Percentiles rank a stretch among this genome's conserved stretches.
Evolutionary conservation across 2,797 vertebrate species (phyloP).

Genomic region (Chromobotia macracanthus): DNA sequence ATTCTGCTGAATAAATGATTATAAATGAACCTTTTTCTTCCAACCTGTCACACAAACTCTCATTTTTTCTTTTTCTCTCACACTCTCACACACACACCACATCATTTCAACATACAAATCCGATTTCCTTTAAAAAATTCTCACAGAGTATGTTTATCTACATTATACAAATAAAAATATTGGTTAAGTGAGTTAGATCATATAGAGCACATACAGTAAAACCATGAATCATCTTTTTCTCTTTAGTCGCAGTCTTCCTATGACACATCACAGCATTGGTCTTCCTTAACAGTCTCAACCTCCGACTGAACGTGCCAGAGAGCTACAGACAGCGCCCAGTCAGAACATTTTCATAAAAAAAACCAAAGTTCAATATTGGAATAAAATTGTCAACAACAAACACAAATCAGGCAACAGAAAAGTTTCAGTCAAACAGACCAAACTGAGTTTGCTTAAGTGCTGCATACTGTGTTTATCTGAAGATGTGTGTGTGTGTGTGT

Average conservation of each 20-base stretch:
- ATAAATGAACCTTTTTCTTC: conserved; percentile 45
- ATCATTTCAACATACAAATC: conserved; percentile 62
- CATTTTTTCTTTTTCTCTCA: no score
- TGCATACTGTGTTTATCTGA: conserved; percentile 38
- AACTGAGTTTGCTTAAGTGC: conserved; percentile 50
- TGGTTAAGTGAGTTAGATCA: conserved; percentile 63
- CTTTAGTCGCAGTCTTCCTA: conserved; percentile 65
- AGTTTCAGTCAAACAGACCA: conserved; percentile 35
- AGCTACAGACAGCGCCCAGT: conserved; percentile 29
- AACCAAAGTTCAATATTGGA: conserved; percentile 2
- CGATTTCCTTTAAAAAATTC: conserved; percentile 60
- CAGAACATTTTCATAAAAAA: not conserved
- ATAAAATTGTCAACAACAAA: conserved; percentile 31
- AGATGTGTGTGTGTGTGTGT: conserved; percentile 13
- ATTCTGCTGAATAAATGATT: conserved; percentile 43
- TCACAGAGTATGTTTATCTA: conserved; percentile 42
- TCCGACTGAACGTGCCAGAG: conserved; percentile 10
- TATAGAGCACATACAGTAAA: conserved; percentile 51
- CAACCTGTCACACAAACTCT: conserved; percentile 37
- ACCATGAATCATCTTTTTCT: conserved; percentile 50
- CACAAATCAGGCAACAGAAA: conserved; percentile 28
- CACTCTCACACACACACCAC: not conserved
- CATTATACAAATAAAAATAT: conserved; percentile 61
- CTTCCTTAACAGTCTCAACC: conserved; percentile 45
- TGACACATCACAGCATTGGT: conserved; percentile 63